A percentile compares a stretch with the other conserved stretches of the same genome.
These are phyloP conservation scores for Nasua narica DNA, from an alignment of 2,797 vertebrate species.

Conservation along the genomic window DNA sequence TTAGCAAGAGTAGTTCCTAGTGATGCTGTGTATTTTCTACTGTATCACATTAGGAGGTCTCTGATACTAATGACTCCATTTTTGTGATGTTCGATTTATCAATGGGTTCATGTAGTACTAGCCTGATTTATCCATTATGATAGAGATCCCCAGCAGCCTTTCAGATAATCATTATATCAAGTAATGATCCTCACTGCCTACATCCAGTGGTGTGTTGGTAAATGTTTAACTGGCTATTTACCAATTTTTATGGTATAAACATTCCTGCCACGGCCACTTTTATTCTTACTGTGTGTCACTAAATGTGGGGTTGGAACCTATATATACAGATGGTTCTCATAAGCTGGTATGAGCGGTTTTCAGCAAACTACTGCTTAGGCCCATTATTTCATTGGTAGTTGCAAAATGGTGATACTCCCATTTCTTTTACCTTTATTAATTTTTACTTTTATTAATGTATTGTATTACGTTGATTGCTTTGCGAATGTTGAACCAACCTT, in stretches of 20 bases:
- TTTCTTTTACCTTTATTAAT: slow-evolving; percentile 45
- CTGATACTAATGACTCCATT: slow-evolving; percentile 3
- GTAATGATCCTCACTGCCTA: background rate
- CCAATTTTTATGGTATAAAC: slow-evolving; percentile 15
- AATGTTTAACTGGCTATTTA: slow-evolving; percentile 33
- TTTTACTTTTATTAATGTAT: no score
- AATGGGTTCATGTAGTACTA: background rate
- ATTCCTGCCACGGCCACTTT: slow-evolving; percentile 12
- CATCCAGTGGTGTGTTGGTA: background rate
- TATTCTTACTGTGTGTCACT: slow-evolving; percentile 18
- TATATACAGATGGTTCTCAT: background rate
- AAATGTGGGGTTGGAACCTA: background rate
- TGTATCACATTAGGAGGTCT: background rate
- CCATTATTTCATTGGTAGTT: background rate
- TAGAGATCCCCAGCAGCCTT: background rate
- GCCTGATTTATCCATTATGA: background rate
- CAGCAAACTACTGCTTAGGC: slow-evolving; percentile 24
- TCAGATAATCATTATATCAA: slow-evolving; percentile 2
- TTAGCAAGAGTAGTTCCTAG: slow-evolving; percentile 12
- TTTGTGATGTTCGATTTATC: slow-evolving; percentile 35
- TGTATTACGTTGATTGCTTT: no score
- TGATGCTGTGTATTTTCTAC: slow-evolving; percentile 16
- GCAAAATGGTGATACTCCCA: background rate
- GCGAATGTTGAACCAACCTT: no score
- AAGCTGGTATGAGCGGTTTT: slow-evolving; percentile 33